Conservation (phyloP, 2,888 invertebrate species). For the Seira musarum region DNA sequence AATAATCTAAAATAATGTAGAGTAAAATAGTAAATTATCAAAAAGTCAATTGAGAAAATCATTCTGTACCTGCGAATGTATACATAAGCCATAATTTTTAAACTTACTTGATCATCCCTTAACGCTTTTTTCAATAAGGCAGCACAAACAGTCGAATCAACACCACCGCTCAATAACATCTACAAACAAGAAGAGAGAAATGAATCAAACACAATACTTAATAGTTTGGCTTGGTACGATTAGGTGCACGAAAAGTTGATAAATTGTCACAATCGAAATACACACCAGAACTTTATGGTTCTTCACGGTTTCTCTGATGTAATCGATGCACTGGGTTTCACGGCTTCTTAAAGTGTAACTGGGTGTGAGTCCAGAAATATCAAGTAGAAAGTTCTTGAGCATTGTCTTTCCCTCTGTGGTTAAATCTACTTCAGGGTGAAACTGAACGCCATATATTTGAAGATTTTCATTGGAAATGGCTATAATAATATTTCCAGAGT, state of each 20-base stretch:
- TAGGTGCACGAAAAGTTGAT: too few species aligned
- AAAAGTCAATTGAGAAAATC: not conserved
- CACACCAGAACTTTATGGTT: slow-evolving; percentile 92
- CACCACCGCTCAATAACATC: slow-evolving; percentile 97
- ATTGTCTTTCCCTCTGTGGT: slow-evolving; percentile 92
- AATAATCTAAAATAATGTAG: slow-evolving; percentile 77
- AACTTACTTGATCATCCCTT: slow-evolving; percentile 81
- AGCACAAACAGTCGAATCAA: slow-evolving; percentile 99
- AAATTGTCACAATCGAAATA: too few species aligned
- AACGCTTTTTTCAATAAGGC: slow-evolving; percentile 94
- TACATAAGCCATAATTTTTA: slow-evolving; percentile 4
- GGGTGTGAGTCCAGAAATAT: slow-evolving; percentile 88
- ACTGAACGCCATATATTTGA: slow-evolving; percentile 96
- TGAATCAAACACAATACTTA: too few species aligned
- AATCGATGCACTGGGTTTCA: slow-evolving; percentile 91
- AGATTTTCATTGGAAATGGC: slow-evolving; percentile 93
- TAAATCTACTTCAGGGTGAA: slow-evolving; percentile 98
- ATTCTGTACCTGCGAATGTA: too few species aligned
- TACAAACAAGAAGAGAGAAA: too few species aligned
- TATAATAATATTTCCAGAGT: slow-evolving; percentile 86
- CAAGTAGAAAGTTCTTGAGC: slow-evolving; percentile 94
- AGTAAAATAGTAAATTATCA: not conserved
- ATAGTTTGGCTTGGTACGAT: too few species aligned
- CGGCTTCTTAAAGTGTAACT: slow-evolving; percentile 91
- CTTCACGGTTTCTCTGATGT: slow-evolving; percentile 91